Evolutionary conservation across 2,888 invertebrate genomes (phyloP).

Genomic region (Epinotia brunnichana): DNA sequence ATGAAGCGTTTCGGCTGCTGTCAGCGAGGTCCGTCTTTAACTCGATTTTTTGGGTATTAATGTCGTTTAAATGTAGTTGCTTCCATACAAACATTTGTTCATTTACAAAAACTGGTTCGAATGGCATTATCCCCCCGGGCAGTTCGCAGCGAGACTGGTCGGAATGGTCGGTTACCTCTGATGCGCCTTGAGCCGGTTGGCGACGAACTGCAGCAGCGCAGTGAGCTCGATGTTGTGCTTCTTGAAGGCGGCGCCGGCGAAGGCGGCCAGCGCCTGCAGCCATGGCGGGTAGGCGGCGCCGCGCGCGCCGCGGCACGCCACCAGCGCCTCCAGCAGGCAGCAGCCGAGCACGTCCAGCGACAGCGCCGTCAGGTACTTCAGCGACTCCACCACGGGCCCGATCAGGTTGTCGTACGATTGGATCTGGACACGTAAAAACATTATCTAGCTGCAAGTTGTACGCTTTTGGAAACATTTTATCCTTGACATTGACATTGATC

Average conservation of each 20-base stretch:
- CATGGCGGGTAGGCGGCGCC: slow-evolving; percentile 96
- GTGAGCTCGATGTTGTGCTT: slow-evolving; percentile 98
- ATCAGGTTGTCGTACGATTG: slow-evolving; percentile 97
- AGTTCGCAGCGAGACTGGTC: too few species aligned
- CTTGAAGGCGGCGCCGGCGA: slow-evolving; percentile 98
- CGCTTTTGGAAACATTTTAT: too few species aligned
- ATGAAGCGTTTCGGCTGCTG: too few species aligned
- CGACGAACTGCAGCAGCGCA: slow-evolving; percentile 97
- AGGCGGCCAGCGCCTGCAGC: slow-evolving; percentile 97
- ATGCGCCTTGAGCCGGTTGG: slow-evolving; percentile 97
- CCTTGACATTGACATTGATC: too few species aligned
- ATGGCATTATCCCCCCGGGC: too few species aligned
- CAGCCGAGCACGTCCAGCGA: slow-evolving; percentile 98
- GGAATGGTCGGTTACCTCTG: slow-evolving; percentile 87
- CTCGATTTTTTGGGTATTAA: too few species aligned
- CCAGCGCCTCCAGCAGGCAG: slow-evolving; percentile 95
- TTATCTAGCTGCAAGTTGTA: too few species aligned
- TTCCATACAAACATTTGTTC: too few species aligned
- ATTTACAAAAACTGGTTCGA: too few species aligned
- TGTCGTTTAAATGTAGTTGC: too few species aligned
- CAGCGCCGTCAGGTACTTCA: slow-evolving; percentile 97
- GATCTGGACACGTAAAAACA: slow-evolving; percentile 84
- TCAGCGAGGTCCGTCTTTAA: too few species aligned
- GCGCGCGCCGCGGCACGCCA: slow-evolving; percentile 79
- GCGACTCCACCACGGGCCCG: slow-evolving; percentile 97